phyloP scores from a whole-genome alignment of 1,140 invertebrate species.

The Wasmannia auropunctata region DNA sequence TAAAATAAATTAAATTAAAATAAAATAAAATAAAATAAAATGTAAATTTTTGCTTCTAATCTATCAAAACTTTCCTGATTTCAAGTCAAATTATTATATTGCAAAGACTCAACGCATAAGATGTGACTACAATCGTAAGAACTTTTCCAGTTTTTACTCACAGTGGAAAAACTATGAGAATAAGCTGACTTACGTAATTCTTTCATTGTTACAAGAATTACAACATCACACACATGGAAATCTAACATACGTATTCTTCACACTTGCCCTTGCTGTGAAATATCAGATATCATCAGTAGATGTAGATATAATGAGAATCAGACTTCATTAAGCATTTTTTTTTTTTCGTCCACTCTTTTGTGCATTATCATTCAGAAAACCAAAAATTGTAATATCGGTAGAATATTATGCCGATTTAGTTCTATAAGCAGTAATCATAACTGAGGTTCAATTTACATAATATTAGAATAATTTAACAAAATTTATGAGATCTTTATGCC shows the following conservation, averaged over 20 bases:
- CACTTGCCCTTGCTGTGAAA: slow-evolving; percentile 45
- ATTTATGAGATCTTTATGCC: not conserved
- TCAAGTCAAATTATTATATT: not conserved
- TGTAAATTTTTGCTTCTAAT: too few relatives aligned
- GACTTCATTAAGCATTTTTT: not conserved
- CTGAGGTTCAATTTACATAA: not conserved
- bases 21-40: too few relatives aligned
- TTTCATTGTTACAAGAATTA: slow-evolving; percentile 48
- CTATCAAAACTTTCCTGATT: not conserved
- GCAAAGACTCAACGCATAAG: not conserved
- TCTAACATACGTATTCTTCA: slow-evolving; percentile 6
- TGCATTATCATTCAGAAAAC: not conserved
- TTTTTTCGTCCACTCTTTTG: not conserved
- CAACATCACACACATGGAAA: not conserved
- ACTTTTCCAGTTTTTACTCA: slow-evolving; percentile 29
- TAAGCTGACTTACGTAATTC: slow-evolving; percentile 27
- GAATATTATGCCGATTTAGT: not conserved
- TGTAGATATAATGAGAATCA: slow-evolving; percentile 16
- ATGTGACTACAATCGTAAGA: slow-evolving; percentile 5
- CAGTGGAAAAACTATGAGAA: slow-evolving; percentile 25
- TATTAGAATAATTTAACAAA: not conserved
- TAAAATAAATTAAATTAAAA: too few relatives aligned
- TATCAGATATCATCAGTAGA: slow-evolving; percentile 11
- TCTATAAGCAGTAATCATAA: not conserved
- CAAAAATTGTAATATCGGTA: not conserved